These are phyloP conservation scores for Elmis aenea DNA, from an alignment of 2,888 invertebrate genomes.

Conservation along the genomic window DNA sequence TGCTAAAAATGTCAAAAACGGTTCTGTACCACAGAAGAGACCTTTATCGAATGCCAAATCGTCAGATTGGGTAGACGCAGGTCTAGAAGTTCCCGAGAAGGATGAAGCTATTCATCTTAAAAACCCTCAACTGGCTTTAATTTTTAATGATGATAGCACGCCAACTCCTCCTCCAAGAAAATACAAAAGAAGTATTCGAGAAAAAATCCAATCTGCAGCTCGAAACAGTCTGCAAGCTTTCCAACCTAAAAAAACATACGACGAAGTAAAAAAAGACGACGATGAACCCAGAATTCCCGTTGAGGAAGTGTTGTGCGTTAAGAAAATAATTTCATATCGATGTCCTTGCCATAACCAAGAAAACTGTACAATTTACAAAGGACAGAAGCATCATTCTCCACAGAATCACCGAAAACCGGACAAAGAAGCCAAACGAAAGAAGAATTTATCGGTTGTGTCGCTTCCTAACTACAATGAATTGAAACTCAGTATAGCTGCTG, in stretches of 20 bases:
- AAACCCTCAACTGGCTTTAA: constrained; percentile 39
- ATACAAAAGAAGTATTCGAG: constrained; percentile 38
- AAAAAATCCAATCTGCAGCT: constrained; percentile 41
- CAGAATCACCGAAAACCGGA: constrained; percentile 14
- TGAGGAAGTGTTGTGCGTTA: constrained; percentile 41
- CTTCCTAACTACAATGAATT: constrained; percentile 52
- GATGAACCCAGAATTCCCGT: constrained; percentile 26
- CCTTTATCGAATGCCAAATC: constrained; percentile 33
- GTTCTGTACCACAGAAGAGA: constrained; percentile 10
- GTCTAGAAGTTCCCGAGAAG: constrained; percentile 50
- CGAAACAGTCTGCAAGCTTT: constrained; percentile 39
- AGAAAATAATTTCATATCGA: constrained; percentile 41
- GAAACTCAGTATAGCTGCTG: constrained; percentile 39
- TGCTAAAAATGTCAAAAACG: constrained; percentile 19
- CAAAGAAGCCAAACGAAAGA: constrained; percentile 40
- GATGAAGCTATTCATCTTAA: constrained; percentile 31
- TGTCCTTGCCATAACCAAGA: constrained; percentile 42
- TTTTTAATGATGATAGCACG: constrained; percentile 37
- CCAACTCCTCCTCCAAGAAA: constrained; percentile 45
- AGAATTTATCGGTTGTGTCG: constrained; percentile 51
- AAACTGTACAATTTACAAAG: constrained; percentile 33
- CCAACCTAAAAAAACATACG: constrained; percentile 29
- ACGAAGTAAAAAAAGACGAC: constrained; percentile 10
- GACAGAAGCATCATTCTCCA: constrained; percentile 7
- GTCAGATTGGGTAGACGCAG: constrained; percentile 52